These are phyloP conservation scores for Dinothrombium tinctorium DNA, from an alignment of 1,140 invertebrate genomes.

Conservation along the genomic window DNA sequence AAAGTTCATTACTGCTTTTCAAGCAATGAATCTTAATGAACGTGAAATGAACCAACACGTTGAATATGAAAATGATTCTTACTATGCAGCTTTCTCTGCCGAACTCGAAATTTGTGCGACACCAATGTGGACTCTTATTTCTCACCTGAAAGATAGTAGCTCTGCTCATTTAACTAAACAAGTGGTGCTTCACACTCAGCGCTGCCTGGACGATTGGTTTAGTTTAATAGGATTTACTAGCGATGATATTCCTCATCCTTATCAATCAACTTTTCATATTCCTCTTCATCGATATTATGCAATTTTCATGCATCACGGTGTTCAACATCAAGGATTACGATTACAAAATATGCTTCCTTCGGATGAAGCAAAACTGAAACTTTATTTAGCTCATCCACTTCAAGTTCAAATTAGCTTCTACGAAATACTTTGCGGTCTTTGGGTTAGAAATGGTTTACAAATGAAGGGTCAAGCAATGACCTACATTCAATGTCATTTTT, in stretches of 20 bases:
- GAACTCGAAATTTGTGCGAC: conserved; percentile 86
- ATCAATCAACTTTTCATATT: conserved; percentile 79
- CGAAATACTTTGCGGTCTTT: conserved; percentile 74
- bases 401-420: conserved; percentile 76
- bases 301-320: conserved; percentile 68
- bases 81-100: conserved; percentile 87
- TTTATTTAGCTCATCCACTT: conserved; percentile 39
- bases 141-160: conserved; percentile 42
- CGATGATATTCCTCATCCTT: conserved; percentile 44
- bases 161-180: conserved; percentile 41
- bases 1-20: conserved; percentile 70
- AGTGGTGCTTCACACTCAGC: conserved; percentile 44
- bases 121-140: conserved; percentile 85
- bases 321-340: conserved; percentile 47
- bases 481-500: conserved; percentile 93
- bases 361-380: conserved; percentile 29
- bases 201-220: conserved; percentile 59
- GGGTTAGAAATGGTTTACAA: conserved; percentile 88
- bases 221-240: conserved; percentile 47
- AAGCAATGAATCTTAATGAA: conserved; percentile 89
- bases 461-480: conserved; percentile 97
- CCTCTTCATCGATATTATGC: conserved; percentile 82
- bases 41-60: conserved; percentile 66
- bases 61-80: conserved; percentile 89
- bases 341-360: conserved; percentile 46